Evolutionary conservation across 2,797 vertebrate species (phyloP).

Genomic region (Myoxocephalus aenaeus): DNA sequence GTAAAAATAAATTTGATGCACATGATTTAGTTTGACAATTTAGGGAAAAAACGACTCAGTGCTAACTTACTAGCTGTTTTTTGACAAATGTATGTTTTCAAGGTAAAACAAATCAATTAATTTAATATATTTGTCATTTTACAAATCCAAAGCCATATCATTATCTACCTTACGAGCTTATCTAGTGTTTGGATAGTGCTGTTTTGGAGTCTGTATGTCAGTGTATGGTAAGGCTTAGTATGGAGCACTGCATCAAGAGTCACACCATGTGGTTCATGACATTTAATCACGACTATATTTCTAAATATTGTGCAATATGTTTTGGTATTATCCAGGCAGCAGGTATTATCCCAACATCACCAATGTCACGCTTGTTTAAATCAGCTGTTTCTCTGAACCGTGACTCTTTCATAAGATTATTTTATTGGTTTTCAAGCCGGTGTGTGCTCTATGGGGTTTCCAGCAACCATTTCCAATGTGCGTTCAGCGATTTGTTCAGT

Average conservation of each 20-base stretch:
- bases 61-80: background rate
- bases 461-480: constrained; percentile 20
- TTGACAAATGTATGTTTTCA: background rate
- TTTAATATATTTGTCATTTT: background rate
- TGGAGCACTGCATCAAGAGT: background rate
- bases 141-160: background rate
- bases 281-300: background rate
- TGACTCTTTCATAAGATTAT: constrained; percentile 29
- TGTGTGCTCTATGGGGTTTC: constrained; percentile 20
- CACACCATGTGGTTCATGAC: background rate
- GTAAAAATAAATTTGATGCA: background rate
- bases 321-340: background rate
- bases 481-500: constrained; percentile 42
- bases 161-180: too few relatives aligned
- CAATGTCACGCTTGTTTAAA: constrained; percentile 25
- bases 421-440: constrained; percentile 37
- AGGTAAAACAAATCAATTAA: background rate
- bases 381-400: constrained; percentile 6
- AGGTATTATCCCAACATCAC: background rate
- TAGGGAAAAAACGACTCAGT: background rate
- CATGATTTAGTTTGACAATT: background rate
- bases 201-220: background rate
- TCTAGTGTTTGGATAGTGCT: background rate
- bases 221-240: background rate
- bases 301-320: background rate